Evolutionary conservation across 2,113 vertebrate species (phyloP).

Genomic region (Herpetotheres cachinnans): DNA sequence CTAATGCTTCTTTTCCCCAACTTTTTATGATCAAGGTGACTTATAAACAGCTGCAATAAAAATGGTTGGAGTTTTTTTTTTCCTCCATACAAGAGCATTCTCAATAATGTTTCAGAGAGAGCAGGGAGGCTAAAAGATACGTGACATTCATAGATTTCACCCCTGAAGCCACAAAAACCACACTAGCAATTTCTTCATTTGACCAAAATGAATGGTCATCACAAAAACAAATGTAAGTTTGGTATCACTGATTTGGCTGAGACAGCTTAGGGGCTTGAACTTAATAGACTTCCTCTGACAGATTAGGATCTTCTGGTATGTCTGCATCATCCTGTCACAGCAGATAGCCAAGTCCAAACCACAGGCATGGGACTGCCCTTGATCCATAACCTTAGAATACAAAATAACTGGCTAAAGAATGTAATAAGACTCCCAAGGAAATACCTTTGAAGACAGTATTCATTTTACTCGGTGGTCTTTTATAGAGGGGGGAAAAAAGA

Average conservation of each 20-base stretch:
- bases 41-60: conserved; percentile 73
- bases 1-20: conserved; percentile 41
- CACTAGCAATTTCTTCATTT: conserved; percentile 78
- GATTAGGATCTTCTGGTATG: conserved; percentile 70
- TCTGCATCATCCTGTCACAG: conserved; percentile 75
- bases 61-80: neutral
- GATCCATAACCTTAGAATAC: conserved; percentile 77
- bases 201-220: conserved; percentile 83
- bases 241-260: conserved; percentile 75
- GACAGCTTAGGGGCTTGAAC: conserved; percentile 77
- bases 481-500: neutral
- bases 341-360: conserved; percentile 70
- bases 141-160: conserved; percentile 81
- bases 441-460: conserved; percentile 58
- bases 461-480: conserved; percentile 62
- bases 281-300: conserved; percentile 79
- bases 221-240: conserved; percentile 78
- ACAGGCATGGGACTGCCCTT: conserved; percentile 71
- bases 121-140: conserved; percentile 78
- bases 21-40: conserved; percentile 74
- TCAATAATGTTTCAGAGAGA: conserved; percentile 72
- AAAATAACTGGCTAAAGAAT: conserved; percentile 50
- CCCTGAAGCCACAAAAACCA: conserved; percentile 77
- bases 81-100: conserved; percentile 50
- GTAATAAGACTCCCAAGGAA: conserved; percentile 47